phyloP scores from a whole-genome alignment of 1,140 invertebrate species.

The Anastrepha obliqua region DNA sequence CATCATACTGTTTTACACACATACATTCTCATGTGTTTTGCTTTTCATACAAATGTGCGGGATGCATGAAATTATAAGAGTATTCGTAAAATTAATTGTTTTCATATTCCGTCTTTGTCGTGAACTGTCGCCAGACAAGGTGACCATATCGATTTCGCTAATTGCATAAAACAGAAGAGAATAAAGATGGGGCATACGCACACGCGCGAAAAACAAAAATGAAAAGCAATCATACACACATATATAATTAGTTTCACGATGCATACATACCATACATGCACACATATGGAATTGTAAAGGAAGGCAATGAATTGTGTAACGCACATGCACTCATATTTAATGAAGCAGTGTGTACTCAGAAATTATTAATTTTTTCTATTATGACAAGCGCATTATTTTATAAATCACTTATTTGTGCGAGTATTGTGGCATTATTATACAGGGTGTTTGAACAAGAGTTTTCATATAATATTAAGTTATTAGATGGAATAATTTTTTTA shows the following conservation, averaged over 20 bases:
- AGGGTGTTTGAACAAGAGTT: too few species aligned
- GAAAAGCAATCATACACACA: neutral
- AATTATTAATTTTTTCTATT: too few species aligned
- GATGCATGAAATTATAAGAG: conserved; percentile 7
- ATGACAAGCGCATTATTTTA: too few species aligned
- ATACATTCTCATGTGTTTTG: neutral
- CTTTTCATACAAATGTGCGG: neutral
- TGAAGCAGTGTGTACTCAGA: too few species aligned
- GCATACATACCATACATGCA: neutral
- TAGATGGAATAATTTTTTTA: too few species aligned
- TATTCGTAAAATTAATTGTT: conserved; percentile 49
- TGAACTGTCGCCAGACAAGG: conserved; percentile 44
- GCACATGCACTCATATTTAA: too few species aligned
- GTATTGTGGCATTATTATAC: too few species aligned
- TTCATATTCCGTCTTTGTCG: conserved; percentile 28
- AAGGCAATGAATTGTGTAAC: neutral
- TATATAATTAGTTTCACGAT: neutral
- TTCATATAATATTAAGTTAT: too few species aligned
- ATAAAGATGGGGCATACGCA: neutral
- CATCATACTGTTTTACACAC: neutral
- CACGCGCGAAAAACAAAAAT: neutral
- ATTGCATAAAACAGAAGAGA: conserved; percentile 6
- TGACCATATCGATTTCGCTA: conserved; percentile 51
- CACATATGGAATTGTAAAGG: neutral
- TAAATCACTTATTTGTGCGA: too few species aligned